Conservation (phyloP, 2,113 vertebrate species). For the Corythornis madagascariensis region DNA sequence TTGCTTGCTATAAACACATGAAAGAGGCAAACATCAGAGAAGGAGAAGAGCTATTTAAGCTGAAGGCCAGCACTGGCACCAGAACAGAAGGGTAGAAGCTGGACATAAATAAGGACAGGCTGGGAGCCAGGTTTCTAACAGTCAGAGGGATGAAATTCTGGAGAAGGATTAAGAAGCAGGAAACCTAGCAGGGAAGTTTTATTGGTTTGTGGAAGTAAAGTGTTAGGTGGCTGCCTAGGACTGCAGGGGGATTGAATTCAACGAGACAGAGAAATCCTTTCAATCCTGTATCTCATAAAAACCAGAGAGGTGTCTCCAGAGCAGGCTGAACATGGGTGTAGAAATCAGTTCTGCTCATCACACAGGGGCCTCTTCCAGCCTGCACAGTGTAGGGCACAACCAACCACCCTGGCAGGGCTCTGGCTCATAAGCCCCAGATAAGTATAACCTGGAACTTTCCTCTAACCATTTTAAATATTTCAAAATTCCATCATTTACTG, state of each 20-base stretch:
- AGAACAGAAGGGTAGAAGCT: conserved; percentile 18
- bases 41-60: conserved; percentile 29
- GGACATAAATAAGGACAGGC: conserved; percentile 42
- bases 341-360: neutral
- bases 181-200: neutral
- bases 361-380: neutral
- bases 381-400: neutral
- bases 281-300: conserved; percentile 33
- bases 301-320: neutral
- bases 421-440: neutral
- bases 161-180: neutral
- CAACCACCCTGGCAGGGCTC: neutral
- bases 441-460: neutral
- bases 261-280: conserved; percentile 27
- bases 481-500: neutral
- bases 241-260: conserved; percentile 13
- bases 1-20: conserved; percentile 50
- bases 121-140: neutral
- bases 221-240: neutral
- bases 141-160: neutral
- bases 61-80: conserved; percentile 11
- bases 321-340: neutral
- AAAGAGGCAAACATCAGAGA: conserved; percentile 6
- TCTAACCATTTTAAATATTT: neutral
- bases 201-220: conserved; percentile 6